Conservation (phyloP, 2,888 invertebrate genomes). For the Ormyrus pomaceus region DNA sequence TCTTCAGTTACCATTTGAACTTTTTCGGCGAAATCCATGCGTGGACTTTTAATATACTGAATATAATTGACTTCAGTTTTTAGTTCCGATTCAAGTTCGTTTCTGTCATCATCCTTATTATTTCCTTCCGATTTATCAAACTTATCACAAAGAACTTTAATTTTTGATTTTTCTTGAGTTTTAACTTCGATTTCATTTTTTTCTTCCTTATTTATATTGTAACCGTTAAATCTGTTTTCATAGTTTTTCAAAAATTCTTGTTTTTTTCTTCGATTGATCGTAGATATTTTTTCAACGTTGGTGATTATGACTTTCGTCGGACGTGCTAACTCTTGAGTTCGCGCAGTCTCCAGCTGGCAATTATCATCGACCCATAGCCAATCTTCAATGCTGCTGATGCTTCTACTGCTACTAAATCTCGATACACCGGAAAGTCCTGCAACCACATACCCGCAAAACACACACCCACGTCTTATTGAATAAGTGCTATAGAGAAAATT, state of each 20-base stretch:
- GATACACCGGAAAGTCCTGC: slow-evolving; percentile 56
- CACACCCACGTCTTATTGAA: slow-evolving; percentile 45
- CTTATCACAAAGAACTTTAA: slow-evolving; percentile 1
- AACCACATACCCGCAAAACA: slow-evolving; percentile 49
- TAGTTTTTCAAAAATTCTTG: slow-evolving; percentile 63
- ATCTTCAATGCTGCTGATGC: slow-evolving; percentile 45
- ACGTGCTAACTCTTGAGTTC: slow-evolving; percentile 34
- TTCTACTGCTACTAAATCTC: slow-evolving; percentile 53
- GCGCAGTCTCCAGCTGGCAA: slow-evolving; percentile 43
- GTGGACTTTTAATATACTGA: slow-evolving; percentile 15
- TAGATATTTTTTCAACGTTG: slow-evolving; percentile 4
- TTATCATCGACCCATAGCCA: slow-evolving; percentile 14
- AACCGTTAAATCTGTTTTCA: slow-evolving; percentile 44
- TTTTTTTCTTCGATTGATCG: slow-evolving; percentile 50
- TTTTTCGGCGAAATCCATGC: slow-evolving; percentile 46
- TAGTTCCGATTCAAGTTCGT: neutral
- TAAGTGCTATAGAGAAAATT: slow-evolving; percentile 19
- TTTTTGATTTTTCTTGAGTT: neutral
- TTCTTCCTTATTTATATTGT: neutral
- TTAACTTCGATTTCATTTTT: neutral
- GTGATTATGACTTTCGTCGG: slow-evolving; percentile 40
- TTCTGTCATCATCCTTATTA: neutral
- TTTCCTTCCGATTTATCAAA: neutral
- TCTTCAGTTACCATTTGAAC: slow-evolving; percentile 32
- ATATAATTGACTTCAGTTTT: slow-evolving; percentile 17